Percentiles rank a stretch among this genome's conserved stretches.
Evolutionary conservation across 2,888 invertebrate genomes (phyloP).

Genomic region (Agrilus cyanescens): DNA sequence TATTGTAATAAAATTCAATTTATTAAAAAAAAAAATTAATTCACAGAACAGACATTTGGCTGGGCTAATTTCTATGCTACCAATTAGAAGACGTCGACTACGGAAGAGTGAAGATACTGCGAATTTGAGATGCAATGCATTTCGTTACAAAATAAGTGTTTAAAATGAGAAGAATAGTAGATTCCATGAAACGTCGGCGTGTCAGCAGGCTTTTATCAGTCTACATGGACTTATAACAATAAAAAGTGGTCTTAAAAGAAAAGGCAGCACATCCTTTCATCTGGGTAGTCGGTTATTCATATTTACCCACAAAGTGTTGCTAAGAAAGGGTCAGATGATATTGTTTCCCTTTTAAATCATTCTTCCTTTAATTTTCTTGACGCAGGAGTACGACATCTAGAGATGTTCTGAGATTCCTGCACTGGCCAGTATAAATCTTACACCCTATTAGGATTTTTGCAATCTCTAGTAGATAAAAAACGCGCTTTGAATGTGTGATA

Average conservation of each 20-base stretch:
- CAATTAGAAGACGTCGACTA: neutral
- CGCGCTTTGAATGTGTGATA: slow-evolving; percentile 10
- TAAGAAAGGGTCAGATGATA: slow-evolving; percentile 6
- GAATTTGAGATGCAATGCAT: slow-evolving; percentile 2
- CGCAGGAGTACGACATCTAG: no score
- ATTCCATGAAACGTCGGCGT: neutral
- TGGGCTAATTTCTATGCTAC: neutral
- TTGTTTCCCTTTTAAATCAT: neutral
- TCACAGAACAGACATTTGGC: slow-evolving; percentile 3
- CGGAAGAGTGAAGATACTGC: neutral
- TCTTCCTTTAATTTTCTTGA: no score
- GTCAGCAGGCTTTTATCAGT: slow-evolving; percentile 1
- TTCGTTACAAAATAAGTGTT: neutral
- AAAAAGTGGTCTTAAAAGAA: neutral
- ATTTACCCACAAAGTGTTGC: slow-evolving; percentile 14
- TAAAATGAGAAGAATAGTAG: neutral
- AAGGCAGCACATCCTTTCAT: slow-evolving; percentile 9
- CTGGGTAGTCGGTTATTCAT: slow-evolving; percentile 11
- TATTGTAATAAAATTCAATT: neutral
- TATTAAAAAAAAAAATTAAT: neutral
- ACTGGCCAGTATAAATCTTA: slow-evolving; percentile 23
- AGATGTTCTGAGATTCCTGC: slow-evolving; percentile 22
- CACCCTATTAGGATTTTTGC: slow-evolving; percentile 18
- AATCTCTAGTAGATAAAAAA: slow-evolving; percentile 18
- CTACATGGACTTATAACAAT: slow-evolving; percentile 1